Percentiles rank a stretch among this genome's conserved stretches.
These are phyloP conservation scores for Digitonthophagus gazella DNA, from an alignment of 2,888 invertebrate genomes.

Conservation along the genomic window DNA sequence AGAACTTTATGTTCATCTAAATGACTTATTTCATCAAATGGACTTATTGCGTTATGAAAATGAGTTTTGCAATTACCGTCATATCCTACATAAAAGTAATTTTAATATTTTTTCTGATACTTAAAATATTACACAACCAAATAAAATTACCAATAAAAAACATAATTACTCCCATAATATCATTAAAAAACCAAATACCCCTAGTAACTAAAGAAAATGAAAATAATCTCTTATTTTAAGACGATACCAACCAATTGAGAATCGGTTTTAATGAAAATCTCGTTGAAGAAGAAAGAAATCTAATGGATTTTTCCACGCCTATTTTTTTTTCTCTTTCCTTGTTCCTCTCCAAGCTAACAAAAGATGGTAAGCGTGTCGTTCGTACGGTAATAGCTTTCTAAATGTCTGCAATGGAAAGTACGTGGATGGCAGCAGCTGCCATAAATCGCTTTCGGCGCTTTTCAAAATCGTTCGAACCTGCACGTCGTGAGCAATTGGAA, in stretches of 20 bases:
- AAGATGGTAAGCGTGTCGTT: not conserved
- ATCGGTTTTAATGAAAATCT: too few species aligned
- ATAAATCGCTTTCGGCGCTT: conserved; percentile 11
- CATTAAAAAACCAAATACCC: too few species aligned
- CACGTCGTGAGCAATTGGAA: not conserved
- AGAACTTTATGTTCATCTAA: too few species aligned
- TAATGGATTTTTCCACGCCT: not conserved
- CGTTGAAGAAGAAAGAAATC: not conserved
- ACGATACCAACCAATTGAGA: not conserved
- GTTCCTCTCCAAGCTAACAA: not conserved
- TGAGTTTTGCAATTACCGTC: too few species aligned
- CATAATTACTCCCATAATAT: too few species aligned
- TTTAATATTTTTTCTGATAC: too few species aligned
- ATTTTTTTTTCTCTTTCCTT: not conserved
- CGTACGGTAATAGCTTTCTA: conserved; percentile 6
- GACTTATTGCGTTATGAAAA: too few species aligned
- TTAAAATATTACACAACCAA: too few species aligned
- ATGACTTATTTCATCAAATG: too few species aligned
- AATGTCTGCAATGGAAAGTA: conserved; percentile 15
- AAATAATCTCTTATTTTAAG: conserved; percentile 5
- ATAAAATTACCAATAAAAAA: too few species aligned
- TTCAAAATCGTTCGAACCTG: not conserved
- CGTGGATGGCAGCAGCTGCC: conserved; percentile 1
- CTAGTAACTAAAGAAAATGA: too few species aligned
- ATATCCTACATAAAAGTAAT: too few species aligned